Evolutionary conservation across 2,888 invertebrate species (phyloP), one percentile per base, ranked within the genome.

Genomic region (Perithous albicinctus): DNA sequence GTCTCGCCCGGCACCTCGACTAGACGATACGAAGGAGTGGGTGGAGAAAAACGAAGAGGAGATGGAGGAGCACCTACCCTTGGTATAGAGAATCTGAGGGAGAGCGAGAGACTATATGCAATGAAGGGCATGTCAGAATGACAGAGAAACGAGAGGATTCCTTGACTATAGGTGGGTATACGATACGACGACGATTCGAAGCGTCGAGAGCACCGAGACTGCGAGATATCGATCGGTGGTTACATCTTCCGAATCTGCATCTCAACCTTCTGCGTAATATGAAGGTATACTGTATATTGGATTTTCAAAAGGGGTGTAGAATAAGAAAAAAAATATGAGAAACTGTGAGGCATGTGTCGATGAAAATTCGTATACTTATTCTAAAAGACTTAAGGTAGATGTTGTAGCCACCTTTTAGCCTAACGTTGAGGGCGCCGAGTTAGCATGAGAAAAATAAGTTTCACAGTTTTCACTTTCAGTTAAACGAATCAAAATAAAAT

Each of bases 41-140:
- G 38, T 48, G 63, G 89, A 85, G 86, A 88, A 89, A 80, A 86
- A 88, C 85, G 86, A 84, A 86, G 69, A 26, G 84, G 87, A 85
- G 87, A 54, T 59, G 79, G 86, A 43, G 43, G 67, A 72, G 66
- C 54, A 66, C 63, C 54, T 54, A n/a, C 70, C 56, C 72, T 29
- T 66, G 32, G 48, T 48, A 59, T 8, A 59, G 54, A 51, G 78
- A 75, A 75, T 75, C 61, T 48, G 75, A 73, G 91, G 91, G 90
- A 92, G 92, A 93, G 93, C 89, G 93, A 93, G 93, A 93, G 85
- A 87, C 85, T n/a, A n/a, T n/a, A n/a, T 87, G 85, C 86, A 84
- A 84, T 76, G 85, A 78, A 86, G 86, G 85, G 61, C n/a, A 66
- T 85, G 84, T 85, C 82, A 86, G 86, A 87, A 88, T 83, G 86